Evolutionary conservation across 2,113 vertebrate genomes (phyloP), one percentile per base, ranked within the genome.

Genomic region (Addax nasomaculatus): DNA sequence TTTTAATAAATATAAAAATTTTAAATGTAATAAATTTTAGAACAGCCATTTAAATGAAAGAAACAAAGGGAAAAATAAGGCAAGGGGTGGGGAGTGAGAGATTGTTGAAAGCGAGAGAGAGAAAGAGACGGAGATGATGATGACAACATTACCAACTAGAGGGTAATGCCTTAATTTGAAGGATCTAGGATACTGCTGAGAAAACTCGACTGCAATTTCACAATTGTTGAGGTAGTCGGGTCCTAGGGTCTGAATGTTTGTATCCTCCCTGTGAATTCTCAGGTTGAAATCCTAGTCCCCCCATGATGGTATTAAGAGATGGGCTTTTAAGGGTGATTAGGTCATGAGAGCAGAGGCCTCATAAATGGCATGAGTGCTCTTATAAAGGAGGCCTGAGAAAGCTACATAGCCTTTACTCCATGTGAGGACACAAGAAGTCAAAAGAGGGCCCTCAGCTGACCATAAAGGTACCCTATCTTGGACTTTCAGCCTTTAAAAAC

Each of bases 1-100:
- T 89, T 78, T 76, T 81, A 89, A 96, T 33, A 89, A 88, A 62
- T 23, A 90, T n/a, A 73, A 81, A 92, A 86, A 90, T 64, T 29
- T 6, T 21, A 92, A 94, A 73, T 14, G 30, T 36, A 73, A 55
- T 91, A 55, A 36, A 55, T 47, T 95, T 92, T 92, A 90, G 57
- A 64, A 67, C 8, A 89, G 49, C 33, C 21, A 51, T 58, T 62
- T 73, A 97, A 85, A 67, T 33, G 30, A 78, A 91, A 88, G 25
- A 84, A 79, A 83, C 7, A 51, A 27, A 93, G 67, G 89, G 45
- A 90, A 84, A 86, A 91, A 94, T 33, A 55, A 85, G 78, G 43
- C 0, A 9, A 36, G 12, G 10, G 27, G 10, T 47, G 12, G 36
- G 36, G 13, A 53, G 12, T 43, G 9, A 64, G 10, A 36, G 33